Evolutionary conservation across 1,140 invertebrate species (phyloP).

Genomic region (Sitophilus oryzae): DNA sequence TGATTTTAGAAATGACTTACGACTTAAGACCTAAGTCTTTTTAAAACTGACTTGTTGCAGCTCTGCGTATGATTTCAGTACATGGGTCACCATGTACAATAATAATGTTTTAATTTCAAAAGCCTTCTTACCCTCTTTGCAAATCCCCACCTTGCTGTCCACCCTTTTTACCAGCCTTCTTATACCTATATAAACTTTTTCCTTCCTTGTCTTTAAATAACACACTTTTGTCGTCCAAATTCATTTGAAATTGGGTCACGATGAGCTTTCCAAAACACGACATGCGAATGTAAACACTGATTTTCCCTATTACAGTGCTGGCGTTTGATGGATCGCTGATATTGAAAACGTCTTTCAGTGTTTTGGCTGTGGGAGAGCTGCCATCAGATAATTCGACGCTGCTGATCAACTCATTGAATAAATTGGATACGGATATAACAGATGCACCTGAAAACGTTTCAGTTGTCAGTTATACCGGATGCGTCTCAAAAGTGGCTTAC

Average conservation of each 20-base stretch:
- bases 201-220: conserved; percentile 43
- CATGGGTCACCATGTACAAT: too few species aligned
- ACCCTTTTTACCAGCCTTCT: conserved; percentile 31
- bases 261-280: conserved; percentile 61
- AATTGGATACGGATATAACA: conserved; percentile 35
- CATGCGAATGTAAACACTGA: conserved; percentile 52
- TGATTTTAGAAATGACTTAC: too few species aligned
- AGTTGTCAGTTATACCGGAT: too few species aligned
- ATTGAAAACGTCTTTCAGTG: conserved; percentile 54
- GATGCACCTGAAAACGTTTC: conserved; percentile 11
- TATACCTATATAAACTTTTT: conserved; percentile 40
- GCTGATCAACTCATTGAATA: conserved; percentile 38
- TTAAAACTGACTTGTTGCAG: too few species aligned
- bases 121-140: not conserved
- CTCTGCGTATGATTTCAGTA: too few species aligned
- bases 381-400: conserved; percentile 25
- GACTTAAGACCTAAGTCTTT: too few species aligned
- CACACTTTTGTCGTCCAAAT: conserved; percentile 41
- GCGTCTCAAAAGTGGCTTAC: too few species aligned
- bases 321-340: conserved; percentile 42
- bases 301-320: conserved; percentile 47
- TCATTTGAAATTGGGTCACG: conserved; percentile 58
- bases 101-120: too few species aligned
- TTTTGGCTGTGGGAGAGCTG: conserved; percentile 40
- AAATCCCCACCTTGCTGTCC: conserved; percentile 3